Conservation (phyloP, 2,113 vertebrate species). For the Proterorhinus semilunaris region DNA sequence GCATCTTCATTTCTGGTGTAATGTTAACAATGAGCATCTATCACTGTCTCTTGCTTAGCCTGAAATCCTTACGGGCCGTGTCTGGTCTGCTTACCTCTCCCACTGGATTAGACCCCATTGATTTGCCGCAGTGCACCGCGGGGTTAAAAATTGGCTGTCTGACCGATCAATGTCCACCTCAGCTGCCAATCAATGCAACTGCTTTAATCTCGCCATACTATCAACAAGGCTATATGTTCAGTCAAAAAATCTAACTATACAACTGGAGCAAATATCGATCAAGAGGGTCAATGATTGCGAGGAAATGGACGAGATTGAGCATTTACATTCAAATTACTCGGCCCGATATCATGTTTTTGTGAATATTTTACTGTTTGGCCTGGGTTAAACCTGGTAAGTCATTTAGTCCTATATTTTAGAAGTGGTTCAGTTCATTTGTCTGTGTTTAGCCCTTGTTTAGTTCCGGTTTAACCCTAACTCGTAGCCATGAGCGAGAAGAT, state of each 20-base stretch:
- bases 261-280: conserved; percentile 24
- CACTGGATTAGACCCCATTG: conserved; percentile 54
- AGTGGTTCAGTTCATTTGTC: no score
- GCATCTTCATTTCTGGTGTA: background rate
- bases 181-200: conserved; percentile 47
- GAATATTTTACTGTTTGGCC: no score
- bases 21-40: conserved; percentile 2
- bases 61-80: conserved; percentile 1
- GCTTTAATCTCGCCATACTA: conserved; percentile 55
- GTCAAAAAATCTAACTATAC: no score
- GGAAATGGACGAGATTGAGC: background rate
- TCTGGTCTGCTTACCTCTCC: conserved; percentile 13
- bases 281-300: conserved; percentile 5
- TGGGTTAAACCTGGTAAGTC: no score
- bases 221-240: conserved; percentile 8
- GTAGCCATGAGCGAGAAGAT: background rate
- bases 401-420: no score
- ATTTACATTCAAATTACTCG: background rate
- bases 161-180: conserved; percentile 63
- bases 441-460: no score
- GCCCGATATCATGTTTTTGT: no score
- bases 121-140: conserved; percentile 42
- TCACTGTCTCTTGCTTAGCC: no score
- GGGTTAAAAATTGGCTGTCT: conserved; percentile 63
- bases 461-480: no score